A percentile compares a stretch with the other conserved stretches of the same genome.
Evolutionary conservation across 2,888 invertebrate genomes (phyloP).

Genomic region (Oscheius sp.): DNA sequence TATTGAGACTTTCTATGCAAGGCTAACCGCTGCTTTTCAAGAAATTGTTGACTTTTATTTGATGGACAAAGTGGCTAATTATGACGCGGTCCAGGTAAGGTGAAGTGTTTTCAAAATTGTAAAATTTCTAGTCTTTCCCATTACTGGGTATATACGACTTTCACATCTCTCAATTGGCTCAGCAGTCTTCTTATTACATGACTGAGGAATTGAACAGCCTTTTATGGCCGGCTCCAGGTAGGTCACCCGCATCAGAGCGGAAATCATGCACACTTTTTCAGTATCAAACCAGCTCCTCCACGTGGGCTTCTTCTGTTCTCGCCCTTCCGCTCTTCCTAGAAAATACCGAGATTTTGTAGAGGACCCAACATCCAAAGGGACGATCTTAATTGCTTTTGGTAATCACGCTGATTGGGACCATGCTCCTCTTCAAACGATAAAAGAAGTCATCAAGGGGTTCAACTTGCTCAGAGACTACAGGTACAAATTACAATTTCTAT

Average conservation of each 20-base stretch:
- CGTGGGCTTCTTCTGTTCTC: constrained; percentile 31
- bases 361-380: constrained; percentile 43
- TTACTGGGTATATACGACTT: constrained; percentile 26
- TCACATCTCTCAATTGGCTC: constrained; percentile 26
- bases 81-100: neutral
- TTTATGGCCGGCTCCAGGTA: constrained; percentile 39
- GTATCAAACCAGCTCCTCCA: constrained; percentile 32
- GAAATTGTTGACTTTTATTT: neutral
- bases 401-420: constrained; percentile 40
- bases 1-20: neutral
- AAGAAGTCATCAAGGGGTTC: constrained; percentile 37
- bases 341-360: constrained; percentile 34
- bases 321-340: neutral
- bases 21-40: neutral
- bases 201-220: constrained; percentile 37
- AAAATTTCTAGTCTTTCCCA: neutral
- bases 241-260: too few relatives aligned
- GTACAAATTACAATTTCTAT: neutral
- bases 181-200: constrained; percentile 32
- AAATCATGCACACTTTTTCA: constrained; percentile 1
- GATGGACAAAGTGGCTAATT: neutral
- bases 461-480: constrained; percentile 38
- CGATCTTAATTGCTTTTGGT: constrained; percentile 50
- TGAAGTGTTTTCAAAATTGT: neutral
- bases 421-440: constrained; percentile 29